Evolutionary conservation across 1,140 invertebrate species (phyloP).

Genomic region (Acyrthosiphon pisum): DNA sequence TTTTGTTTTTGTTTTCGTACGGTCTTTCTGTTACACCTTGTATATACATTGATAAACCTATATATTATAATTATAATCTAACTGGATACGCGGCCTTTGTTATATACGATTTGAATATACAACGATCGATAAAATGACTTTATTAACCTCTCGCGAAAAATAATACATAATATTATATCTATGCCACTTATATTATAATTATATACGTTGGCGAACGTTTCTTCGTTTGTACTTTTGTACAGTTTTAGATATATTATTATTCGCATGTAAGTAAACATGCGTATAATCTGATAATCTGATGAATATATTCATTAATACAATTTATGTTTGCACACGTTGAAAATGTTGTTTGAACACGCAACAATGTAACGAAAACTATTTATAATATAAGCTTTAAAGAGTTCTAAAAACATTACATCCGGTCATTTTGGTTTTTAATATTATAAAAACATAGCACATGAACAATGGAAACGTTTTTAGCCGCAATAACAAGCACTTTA

Average conservation of each 20-base stretch:
- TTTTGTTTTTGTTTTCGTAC: too few species aligned
- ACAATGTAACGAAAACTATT: neutral
- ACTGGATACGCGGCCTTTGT: neutral
- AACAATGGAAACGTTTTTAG: conserved; percentile 1
- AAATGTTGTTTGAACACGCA: neutral
- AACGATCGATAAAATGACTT: neutral
- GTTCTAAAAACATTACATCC: conserved; percentile 32
- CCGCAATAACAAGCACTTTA: neutral
- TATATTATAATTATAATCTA: neutral
- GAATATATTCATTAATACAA: conserved; percentile 6
- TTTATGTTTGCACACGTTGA: neutral
- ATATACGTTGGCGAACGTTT: neutral
- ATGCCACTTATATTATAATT: neutral
- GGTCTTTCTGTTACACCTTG: too few species aligned
- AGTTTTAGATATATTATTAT: neutral
- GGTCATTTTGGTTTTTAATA: conserved; percentile 4
- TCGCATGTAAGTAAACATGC: neutral
- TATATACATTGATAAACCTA: too few species aligned
- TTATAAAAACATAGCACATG: neutral
- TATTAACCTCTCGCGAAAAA: neutral
- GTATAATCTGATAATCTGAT: neutral
- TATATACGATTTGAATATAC: neutral
- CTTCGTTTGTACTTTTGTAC: neutral
- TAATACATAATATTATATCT: neutral
- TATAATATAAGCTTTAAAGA: neutral